Conservation (phyloP, 2,888 invertebrate species). For the Synanthedon myopaeformis region DNA sequence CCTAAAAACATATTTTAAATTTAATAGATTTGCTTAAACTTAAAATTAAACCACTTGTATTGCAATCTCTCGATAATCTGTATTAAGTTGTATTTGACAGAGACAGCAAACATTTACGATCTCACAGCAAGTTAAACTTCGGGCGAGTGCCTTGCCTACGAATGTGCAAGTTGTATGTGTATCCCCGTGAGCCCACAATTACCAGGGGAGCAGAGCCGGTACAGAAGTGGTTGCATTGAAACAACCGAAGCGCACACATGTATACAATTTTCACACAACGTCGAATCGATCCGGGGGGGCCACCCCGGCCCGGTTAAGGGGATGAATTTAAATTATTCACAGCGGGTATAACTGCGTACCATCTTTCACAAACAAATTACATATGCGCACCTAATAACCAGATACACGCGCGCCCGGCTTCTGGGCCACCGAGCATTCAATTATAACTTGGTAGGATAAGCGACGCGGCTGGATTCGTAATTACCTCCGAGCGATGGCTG, state of each 20-base stretch:
- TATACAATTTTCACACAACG: conserved; percentile 10
- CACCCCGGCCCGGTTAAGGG: conserved; percentile 44
- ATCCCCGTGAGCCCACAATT: conserved; percentile 38
- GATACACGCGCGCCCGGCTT: conserved; percentile 50
- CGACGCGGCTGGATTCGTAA: conserved; percentile 48
- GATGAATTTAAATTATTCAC: conserved; percentile 71
- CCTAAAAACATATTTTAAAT: too few relatives aligned
- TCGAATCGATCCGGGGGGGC: conserved; percentile 51
- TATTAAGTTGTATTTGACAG: too few relatives aligned
- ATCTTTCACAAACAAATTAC: conserved; percentile 71
- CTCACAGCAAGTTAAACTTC: conserved; percentile 35
- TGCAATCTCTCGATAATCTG: too few relatives aligned
- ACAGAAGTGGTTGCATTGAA: not conserved
- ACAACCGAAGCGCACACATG: not conserved
- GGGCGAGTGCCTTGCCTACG: conserved; percentile 45
- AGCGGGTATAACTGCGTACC: conserved; percentile 65
- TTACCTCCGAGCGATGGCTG: conserved; percentile 40
- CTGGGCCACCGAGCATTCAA: conserved; percentile 59
- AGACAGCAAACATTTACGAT: too few relatives aligned
- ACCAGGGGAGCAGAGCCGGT: conserved; percentile 12
- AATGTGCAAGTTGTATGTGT: conserved; percentile 41
- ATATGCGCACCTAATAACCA: conserved; percentile 66
- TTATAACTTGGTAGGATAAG: conserved; percentile 59
- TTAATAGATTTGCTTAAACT: too few relatives aligned
- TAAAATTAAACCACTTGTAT: too few relatives aligned